Percentiles rank a stretch among this genome's conserved stretches.
These are phyloP conservation scores for Acropora yongei DNA, from an alignment of 64 coral and sea anemone species.

Conservation along the genomic window DNA sequence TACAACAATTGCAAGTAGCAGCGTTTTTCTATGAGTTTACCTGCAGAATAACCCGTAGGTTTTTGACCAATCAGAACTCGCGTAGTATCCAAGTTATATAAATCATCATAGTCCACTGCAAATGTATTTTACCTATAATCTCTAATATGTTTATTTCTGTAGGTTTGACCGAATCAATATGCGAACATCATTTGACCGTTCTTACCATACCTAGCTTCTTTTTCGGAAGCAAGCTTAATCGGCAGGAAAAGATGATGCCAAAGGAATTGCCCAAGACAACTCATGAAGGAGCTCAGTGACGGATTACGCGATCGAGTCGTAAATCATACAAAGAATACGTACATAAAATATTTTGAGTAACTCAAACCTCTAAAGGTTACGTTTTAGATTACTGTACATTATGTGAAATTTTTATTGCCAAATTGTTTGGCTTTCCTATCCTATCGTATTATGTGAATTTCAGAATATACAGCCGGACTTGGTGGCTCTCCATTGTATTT, in stretches of 20 bases:
- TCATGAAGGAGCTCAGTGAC: too few species aligned
- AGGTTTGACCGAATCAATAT: slow-evolving; percentile 18
- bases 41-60: too few species aligned
- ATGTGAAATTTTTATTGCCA: slow-evolving; percentile 1
- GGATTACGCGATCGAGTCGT: background rate
- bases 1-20: too few species aligned
- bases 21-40: too few species aligned
- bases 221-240: background rate
- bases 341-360: slow-evolving; percentile 5
- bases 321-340: slow-evolving; percentile 2
- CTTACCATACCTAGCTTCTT: background rate
- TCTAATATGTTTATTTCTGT: background rate
- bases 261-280: too few species aligned
- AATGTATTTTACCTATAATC: background rate
- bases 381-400: background rate
- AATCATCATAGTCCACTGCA: background rate
- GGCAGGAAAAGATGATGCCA: background rate
- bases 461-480: background rate
- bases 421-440: background rate
- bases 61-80: too few species aligned
- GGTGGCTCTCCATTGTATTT: background rate
- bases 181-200: background rate
- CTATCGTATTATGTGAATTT: slow-evolving; percentile 24
- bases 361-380: background rate
- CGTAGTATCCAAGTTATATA: too few species aligned